Conservation (phyloP, 2,113 vertebrate species). For the Pygoscelis antarcticus region DNA sequence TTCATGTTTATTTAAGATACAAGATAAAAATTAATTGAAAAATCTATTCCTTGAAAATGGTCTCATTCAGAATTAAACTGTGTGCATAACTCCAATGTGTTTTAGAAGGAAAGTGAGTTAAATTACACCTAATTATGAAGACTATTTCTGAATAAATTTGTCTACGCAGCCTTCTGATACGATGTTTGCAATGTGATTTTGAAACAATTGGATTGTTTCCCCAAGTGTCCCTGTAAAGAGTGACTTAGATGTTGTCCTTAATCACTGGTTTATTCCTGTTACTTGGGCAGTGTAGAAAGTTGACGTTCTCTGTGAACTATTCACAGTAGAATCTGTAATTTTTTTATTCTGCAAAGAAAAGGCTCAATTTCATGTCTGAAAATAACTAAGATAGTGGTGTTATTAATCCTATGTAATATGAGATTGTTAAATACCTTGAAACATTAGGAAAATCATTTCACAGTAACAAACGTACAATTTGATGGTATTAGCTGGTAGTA, state of each 20-base stretch:
- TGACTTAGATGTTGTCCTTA: neutral
- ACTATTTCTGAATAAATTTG: neutral
- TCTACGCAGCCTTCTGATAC: neutral
- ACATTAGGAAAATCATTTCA: neutral
- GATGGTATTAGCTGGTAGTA: neutral
- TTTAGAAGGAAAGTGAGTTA: neutral
- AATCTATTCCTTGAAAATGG: neutral
- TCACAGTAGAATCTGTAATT: neutral
- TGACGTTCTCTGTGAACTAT: too few relatives aligned
- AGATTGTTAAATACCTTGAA: neutral
- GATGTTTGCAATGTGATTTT: neutral
- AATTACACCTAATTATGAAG: neutral
- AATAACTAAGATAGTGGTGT: neutral
- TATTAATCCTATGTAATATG: neutral
- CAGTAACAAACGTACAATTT: neutral
- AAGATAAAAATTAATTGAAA: neutral
- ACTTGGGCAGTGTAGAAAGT: neutral
- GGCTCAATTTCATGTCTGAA: neutral
- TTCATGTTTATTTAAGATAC: neutral
- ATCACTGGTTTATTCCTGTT: neutral
- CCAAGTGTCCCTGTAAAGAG: neutral
- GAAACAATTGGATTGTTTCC: neutral
- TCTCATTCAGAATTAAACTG: neutral
- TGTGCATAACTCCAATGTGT: neutral
- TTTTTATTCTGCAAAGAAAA: neutral